Conservation (phyloP, 2,888 invertebrate genomes). For the Clistopyga incitator region DNA sequence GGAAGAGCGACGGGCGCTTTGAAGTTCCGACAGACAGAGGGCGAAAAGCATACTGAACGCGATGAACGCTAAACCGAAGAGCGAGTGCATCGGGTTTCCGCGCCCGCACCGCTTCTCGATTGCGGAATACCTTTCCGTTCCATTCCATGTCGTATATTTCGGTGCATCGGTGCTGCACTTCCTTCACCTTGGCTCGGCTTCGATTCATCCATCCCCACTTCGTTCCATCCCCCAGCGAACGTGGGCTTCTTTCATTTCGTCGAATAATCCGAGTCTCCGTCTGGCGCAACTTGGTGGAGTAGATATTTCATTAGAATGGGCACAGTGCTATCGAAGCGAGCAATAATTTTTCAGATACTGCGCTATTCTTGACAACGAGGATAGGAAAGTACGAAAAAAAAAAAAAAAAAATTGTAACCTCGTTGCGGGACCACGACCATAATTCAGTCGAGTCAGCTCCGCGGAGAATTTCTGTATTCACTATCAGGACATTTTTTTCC, state of each 20-base stretch:
- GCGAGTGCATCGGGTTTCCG: conserved; percentile 36
- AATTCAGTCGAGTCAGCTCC: conserved; percentile 1
- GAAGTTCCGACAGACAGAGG: conserved; percentile 55
- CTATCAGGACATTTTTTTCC: background rate
- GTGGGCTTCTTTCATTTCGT: conserved; percentile 22
- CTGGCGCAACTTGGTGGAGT: conserved; percentile 4
- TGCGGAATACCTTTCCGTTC: conserved; percentile 62
- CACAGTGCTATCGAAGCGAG: conserved; percentile 16
- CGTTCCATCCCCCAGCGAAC: background rate
- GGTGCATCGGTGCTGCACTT: conserved; percentile 49
- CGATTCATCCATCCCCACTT: conserved; percentile 1
- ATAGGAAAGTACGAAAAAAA: background rate
- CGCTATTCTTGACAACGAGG: conserved; percentile 4
- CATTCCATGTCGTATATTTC: conserved; percentile 36
- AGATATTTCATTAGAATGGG: conserved; percentile 33
- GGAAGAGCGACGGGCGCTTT: conserved; percentile 45
- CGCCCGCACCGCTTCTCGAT: conserved; percentile 36
- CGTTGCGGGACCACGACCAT: conserved; percentile 2
- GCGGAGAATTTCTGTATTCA: conserved; percentile 6
- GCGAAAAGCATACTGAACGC: conserved; percentile 25
- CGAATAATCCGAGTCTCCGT: conserved; percentile 32
- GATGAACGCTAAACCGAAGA: conserved; percentile 30
- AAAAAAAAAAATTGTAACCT: background rate
- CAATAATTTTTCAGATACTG: conserved; percentile 15
- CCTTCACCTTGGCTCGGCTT: conserved; percentile 13